Conservation (phyloP, 1,140 invertebrate genomes). For the Yoshiicerus persimilis region DNA sequence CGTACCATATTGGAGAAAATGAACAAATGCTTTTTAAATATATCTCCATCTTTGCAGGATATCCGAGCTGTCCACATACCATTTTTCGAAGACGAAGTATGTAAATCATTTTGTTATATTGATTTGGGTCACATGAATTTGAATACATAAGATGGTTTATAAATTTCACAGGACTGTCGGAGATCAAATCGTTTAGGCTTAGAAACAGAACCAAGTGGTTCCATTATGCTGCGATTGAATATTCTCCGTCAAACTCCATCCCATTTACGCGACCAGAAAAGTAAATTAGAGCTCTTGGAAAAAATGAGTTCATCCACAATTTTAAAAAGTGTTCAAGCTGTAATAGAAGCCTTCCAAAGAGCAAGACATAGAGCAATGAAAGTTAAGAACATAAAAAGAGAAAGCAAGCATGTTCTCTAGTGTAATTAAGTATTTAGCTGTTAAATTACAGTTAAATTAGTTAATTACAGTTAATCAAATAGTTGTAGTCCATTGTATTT, state of each 20-base stretch:
- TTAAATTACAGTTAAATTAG: no score
- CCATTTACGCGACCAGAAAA: background rate
- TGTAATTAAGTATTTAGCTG: background rate
- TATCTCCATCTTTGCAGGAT: constrained; percentile 35
- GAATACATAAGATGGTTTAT: background rate
- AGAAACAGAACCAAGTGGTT: constrained; percentile 34
- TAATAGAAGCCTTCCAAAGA: constrained; percentile 42
- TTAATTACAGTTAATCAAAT: no score
- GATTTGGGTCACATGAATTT: no score
- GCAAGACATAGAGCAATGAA: constrained; percentile 31
- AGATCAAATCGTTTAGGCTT: constrained; percentile 37
- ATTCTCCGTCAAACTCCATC: constrained; percentile 29
- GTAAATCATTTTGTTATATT: background rate
- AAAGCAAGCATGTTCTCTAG: background rate
- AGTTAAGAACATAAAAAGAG: constrained; percentile 10
- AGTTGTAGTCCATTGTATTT: no score
- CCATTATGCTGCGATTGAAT: constrained; percentile 29
- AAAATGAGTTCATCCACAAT: constrained; percentile 41
- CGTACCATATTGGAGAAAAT: constrained; percentile 29
- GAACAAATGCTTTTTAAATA: constrained; percentile 35
- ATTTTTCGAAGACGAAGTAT: constrained; percentile 21
- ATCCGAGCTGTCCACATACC: constrained; percentile 35
- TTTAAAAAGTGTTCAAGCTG: constrained; percentile 43
- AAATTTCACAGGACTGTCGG: constrained; percentile 23
- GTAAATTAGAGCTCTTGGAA: constrained; percentile 31